Evolutionary conservation across 2,113 vertebrate genomes (phyloP), one percentile per base, ranked within the genome.

Genomic region (Istiophorus platypterus): DNA sequence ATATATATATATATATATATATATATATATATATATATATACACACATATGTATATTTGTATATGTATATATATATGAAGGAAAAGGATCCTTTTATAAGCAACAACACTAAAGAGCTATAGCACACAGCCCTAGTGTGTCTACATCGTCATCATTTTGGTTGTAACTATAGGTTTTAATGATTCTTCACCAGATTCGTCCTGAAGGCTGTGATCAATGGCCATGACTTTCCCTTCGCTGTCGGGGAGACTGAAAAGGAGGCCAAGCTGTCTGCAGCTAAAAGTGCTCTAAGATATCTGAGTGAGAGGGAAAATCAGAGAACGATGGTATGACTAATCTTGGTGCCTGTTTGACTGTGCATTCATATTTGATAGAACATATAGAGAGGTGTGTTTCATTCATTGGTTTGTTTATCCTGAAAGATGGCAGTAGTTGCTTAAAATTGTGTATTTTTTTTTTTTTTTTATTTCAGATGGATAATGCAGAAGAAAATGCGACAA

Each of bases 381-480:
- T 7, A 29, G 34, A 24, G 51, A 52, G 12, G 51, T 7, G 4
- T 24, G 22, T 54, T 24, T 59, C 6, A 58, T 29, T 20, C n/a
- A n/a, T 20, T 42, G 5, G 47, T 49, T 49, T 20, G 0, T 4
- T 24, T 52, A 20, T 71, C 15, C 14, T 17, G 8, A 54, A 20
- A 2, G n/a, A 64, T 65, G 47, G 12, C 9, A 37, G 31, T 39
- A 12, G 6, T 51, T 51, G 26, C 20, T 49, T 27, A 31, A 61
- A 12, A n/a, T 1, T 17, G n/a, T 24, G 11, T 13, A 54, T 24
- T 54, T 54, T 24, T 12, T 13, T 54, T 54, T 54, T 18, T 12
- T 13, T 54, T 54, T 54, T 18, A 6, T 51, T 51, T 51, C 89
- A 92, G 89, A 70, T 27, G 10, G 62, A 47, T 64, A 31, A 69